Evolutionary conservation across 2,797 vertebrate genomes (phyloP).

Genomic region (Mormyrops boulengeri): DNA sequence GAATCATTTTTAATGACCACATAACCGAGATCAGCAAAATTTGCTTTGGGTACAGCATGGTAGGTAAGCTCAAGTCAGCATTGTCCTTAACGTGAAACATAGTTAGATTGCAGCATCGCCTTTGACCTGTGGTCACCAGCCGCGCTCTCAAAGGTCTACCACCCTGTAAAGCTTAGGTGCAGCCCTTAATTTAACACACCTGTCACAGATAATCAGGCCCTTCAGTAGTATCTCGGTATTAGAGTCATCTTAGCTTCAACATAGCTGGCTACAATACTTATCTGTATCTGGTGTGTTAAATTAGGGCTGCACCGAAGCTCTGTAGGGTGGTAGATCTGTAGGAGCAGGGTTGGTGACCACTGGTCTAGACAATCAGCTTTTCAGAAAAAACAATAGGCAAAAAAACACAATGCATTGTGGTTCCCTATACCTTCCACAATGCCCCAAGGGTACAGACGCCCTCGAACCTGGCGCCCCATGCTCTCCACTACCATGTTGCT

Average conservation of each 20-base stretch:
- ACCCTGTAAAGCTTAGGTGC: neutral
- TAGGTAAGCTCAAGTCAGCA: neutral
- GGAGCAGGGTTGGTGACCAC: neutral
- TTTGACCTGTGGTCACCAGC: neutral
- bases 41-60: neutral
- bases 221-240: neutral
- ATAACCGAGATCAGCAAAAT: neutral
- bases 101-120: neutral
- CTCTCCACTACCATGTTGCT: constrained; percentile 78
- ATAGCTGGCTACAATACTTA: neutral
- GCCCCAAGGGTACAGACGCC: constrained; percentile 78
- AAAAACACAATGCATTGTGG: neutral
- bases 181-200: neutral
- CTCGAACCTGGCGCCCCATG: constrained; percentile 72
- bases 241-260: neutral
- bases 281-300: neutral
- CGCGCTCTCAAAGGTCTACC: neutral
- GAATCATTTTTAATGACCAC: neutral
- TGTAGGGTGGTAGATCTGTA: neutral
- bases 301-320: neutral
- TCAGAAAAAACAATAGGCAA: neutral
- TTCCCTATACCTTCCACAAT: constrained; percentile 71
- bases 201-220: neutral
- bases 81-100: neutral
- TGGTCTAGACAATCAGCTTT: neutral